Base-by-base conservation (phyloP, 2,797 vertebrate genomes). In the Odontamblyopus lacepedii region DNA sequence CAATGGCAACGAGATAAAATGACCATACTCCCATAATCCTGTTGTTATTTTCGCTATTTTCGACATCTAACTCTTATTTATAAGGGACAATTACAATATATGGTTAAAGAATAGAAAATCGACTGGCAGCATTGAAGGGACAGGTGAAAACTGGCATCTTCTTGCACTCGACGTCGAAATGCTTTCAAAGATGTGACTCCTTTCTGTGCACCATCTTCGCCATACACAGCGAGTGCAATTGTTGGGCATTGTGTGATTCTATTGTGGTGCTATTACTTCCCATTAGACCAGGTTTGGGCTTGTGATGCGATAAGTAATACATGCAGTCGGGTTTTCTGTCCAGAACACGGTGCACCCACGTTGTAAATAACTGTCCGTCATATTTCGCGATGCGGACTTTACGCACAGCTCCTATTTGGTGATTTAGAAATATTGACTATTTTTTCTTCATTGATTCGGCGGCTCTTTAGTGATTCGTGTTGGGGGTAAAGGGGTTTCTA, bases 181-280 rank as follows among this genome's bases (percentile, higher is more conserved):
- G 27, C 78, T 38, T 29, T 56, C 64, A 70, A 12, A 78, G 67
- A 61, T 67, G 26, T 72, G 74, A 8, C 23, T 63, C 35, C 56
- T 35, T 66, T 72, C 30, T 48, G 53, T 41, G 71, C 53, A 50
- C 75, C 69, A 75, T 82, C 74, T 80, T 73, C 79, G 72, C 72
- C 35, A 32, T 27, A 19, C 16, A 67, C 41, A 18, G 26, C 64
- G 76, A 65, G 66, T 60, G 72, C 71, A 59, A 71, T 73, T 77
- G 70, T 78, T 73, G 19, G 6, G 3, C 23, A 75, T 87, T 88
- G 88, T 81, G 78, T 87, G 90, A 88, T 72, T 76, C 56, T 50
- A 29, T 19, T 70, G 80, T 66, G 56, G 72, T 82, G 57, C 56
- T 68, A 63, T 64, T 48, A 65, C n/a, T 48, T 69, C 5, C 27